These are phyloP conservation scores for Athene cunicularia DNA, from an alignment of 2,113 vertebrate species.

Conservation along the genomic window DNA sequence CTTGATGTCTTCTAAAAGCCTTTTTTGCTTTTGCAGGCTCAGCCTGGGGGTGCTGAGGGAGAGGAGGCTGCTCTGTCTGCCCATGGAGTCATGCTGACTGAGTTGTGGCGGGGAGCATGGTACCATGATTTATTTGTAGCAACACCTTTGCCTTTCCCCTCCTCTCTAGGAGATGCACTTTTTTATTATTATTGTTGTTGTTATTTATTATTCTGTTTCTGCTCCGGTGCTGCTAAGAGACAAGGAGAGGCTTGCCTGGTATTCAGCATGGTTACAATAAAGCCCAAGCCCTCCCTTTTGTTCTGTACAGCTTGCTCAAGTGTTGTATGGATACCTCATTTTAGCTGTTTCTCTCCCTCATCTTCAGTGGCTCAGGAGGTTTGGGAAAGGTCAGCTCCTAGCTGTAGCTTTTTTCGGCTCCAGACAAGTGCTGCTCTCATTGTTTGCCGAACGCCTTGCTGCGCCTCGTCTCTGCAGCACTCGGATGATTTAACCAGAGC, in stretches of 20 bases:
- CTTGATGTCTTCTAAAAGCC: neutral
- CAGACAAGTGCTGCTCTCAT: neutral
- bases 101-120: neutral
- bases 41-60: neutral
- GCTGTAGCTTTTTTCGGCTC: neutral
- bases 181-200: neutral
- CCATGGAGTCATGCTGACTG: neutral
- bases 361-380: neutral
- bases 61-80: neutral
- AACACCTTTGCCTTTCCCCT: neutral
- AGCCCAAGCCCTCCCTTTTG: neutral
- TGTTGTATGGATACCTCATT: neutral
- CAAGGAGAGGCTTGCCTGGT: neutral
- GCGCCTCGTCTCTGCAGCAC: neutral
- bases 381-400: constrained; percentile 46
- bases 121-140: neutral
- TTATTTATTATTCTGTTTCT: constrained; percentile 7
- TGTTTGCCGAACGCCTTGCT: neutral
- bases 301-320: neutral
- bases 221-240: constrained; percentile 20
- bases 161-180: neutral
- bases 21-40: neutral
- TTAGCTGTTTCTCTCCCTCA: neutral
- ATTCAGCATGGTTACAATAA: neutral
- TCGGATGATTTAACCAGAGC: neutral